Evolutionary conservation across 1,140 invertebrate genomes (phyloP).

Genomic region (Phenacoccus solenopsis): DNA sequence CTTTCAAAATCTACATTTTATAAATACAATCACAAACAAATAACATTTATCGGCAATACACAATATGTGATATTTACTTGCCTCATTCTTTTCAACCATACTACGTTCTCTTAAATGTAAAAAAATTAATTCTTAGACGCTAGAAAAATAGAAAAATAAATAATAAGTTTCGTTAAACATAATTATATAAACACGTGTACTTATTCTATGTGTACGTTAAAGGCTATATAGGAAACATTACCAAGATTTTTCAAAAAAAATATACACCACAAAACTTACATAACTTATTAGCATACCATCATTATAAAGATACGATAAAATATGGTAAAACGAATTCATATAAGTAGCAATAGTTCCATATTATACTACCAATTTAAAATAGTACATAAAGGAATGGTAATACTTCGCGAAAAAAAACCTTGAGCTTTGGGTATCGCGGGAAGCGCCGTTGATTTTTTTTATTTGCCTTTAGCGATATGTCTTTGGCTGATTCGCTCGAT

Average conservation of each 20-base stretch:
- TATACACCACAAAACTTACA: too few relatives aligned
- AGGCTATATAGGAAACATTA: constrained; percentile 11
- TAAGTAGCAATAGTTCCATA: too few relatives aligned
- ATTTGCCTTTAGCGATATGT: not conserved
- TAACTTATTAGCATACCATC: too few relatives aligned
- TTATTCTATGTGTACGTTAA: not conserved
- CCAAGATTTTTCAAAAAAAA: constrained; percentile 9
- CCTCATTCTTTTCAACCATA: not conserved
- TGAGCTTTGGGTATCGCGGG: not conserved
- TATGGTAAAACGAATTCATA: not conserved
- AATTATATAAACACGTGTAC: constrained; percentile 6
- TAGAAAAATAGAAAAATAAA: constrained; percentile 8
- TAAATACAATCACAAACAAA: constrained; percentile 11
- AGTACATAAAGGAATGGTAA: not conserved
- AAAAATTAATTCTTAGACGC: not conserved
- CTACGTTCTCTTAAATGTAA: not conserved
- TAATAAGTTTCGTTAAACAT: not conserved
- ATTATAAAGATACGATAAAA: not conserved
- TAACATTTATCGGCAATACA: not conserved
- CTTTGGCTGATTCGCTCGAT: too few relatives aligned
- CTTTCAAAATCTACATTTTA: too few relatives aligned
- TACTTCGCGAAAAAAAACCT: not conserved
- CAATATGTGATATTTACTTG: not conserved
- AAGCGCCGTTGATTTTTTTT: too few relatives aligned
- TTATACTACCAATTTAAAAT: too few relatives aligned